Conservation (phyloP, 2,113 vertebrate species). For the Albula glossodonta region DNA sequence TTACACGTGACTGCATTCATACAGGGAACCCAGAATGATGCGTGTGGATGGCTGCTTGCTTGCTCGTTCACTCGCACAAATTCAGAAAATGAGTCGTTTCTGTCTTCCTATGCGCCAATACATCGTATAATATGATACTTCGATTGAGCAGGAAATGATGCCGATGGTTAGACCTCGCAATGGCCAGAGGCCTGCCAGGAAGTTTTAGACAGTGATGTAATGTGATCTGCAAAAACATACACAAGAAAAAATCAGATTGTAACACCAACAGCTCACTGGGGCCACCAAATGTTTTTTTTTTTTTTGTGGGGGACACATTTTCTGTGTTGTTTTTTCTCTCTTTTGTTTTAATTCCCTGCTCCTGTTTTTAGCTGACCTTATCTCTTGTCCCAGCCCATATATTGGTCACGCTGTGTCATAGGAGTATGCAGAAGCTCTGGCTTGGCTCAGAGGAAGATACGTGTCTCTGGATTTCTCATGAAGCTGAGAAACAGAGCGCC, state of each 20-base stretch:
- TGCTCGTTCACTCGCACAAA: slow-evolving; percentile 27
- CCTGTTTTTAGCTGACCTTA: slow-evolving; percentile 5
- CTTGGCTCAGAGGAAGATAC: not conserved
- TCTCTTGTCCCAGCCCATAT: not conserved
- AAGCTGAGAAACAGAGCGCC: not conserved
- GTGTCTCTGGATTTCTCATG: not conserved
- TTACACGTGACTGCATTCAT: not conserved
- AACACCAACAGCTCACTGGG: not conserved
- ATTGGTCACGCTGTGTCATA: not conserved
- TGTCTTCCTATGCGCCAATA: slow-evolving; percentile 40
- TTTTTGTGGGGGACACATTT: not conserved
- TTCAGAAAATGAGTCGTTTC: not conserved
- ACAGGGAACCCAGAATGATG: not conserved
- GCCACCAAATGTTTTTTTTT: slow-evolving; percentile 14
- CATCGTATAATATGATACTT: slow-evolving; percentile 24
- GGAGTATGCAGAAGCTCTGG: not conserved
- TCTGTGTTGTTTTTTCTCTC: not conserved
- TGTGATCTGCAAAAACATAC: slow-evolving; percentile 10
- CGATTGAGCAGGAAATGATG: slow-evolving; percentile 37
- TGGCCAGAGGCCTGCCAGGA: not conserved
- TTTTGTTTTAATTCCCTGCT: not conserved
- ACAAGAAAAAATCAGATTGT: not conserved
- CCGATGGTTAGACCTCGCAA: not conserved
- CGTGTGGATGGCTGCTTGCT: not conserved
- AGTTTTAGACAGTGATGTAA: slow-evolving; percentile 26